Evolutionary conservation across 2,888 invertebrate species (phyloP).

Genomic region (Entomobrya multifasciata): DNA sequence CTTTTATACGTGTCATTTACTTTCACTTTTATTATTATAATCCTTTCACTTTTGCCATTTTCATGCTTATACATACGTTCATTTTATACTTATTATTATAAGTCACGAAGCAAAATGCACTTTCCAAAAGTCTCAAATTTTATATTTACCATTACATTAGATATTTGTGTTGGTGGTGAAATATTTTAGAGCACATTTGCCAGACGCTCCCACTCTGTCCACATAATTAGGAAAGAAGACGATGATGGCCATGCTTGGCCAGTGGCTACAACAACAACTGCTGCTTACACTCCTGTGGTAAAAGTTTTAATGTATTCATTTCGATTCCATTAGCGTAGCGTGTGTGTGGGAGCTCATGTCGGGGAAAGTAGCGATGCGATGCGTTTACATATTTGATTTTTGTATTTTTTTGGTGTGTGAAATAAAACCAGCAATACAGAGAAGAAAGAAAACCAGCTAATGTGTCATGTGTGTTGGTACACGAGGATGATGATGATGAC

Average conservation of each 20-base stretch:
- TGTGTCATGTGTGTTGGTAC: constrained; percentile 37
- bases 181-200: constrained; percentile 17
- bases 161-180: constrained; percentile 12
- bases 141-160: constrained; percentile 20
- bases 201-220: constrained; percentile 44
- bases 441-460: constrained; percentile 30
- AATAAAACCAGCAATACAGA: constrained; percentile 11
- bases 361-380: background rate
- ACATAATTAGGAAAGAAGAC: constrained; percentile 39
- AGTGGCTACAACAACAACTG: constrained; percentile 41
- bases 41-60: no score
- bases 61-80: no score
- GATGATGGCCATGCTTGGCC: constrained; percentile 21
- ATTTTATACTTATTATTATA: no score
- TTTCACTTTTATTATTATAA: no score
- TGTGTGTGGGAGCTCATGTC: constrained; percentile 27
- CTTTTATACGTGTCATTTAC: no score
- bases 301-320: constrained; percentile 52
- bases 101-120: background rate
- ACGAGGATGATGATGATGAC: constrained; percentile 2
- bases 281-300: constrained; percentile 1
- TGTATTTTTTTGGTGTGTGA: background rate
- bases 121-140: constrained; percentile 29
- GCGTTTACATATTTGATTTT: background rate
- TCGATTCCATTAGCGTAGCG: constrained; percentile 43